Percentiles rank a stretch among this genome's conserved stretches.
Evolutionary conservation across 2,888 invertebrate species (phyloP).

Genomic region (Blera fallax): DNA sequence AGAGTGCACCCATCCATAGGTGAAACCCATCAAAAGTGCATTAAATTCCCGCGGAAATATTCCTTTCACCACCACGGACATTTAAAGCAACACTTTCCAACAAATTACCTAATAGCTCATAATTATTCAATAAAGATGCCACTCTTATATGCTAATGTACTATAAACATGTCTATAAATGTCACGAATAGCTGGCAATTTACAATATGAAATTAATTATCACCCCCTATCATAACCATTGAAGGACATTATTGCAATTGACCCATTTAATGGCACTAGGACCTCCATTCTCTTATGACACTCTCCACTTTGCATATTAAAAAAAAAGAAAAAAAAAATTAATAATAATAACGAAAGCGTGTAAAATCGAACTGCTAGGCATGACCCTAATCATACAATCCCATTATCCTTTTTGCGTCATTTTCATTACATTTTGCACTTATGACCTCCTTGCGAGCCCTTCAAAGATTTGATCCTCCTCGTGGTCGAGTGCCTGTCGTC

Average conservation of each 20-base stretch:
- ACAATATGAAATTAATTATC: constrained; percentile 29
- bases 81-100: neutral
- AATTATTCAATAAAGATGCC: neutral
- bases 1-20: too few relatives aligned
- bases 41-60: too few relatives aligned
- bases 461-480: neutral
- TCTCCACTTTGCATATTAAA: constrained; percentile 52
- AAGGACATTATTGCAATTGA: constrained; percentile 53
- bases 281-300: constrained; percentile 36
- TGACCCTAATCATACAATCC: constrained; percentile 14
- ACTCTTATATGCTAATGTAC: neutral
- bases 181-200: neutral
- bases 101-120: neutral
- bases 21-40: too few relatives aligned
- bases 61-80: too few relatives aligned
- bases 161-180: neutral
- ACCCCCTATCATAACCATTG: constrained; percentile 1
- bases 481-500: neutral
- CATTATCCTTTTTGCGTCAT: constrained; percentile 26
- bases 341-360: too few relatives aligned
- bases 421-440: constrained; percentile 22
- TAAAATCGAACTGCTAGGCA: neutral
- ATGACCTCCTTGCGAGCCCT: neutral
- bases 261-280: constrained; percentile 40
- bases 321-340: neutral